Evolutionary conservation across 2,888 invertebrate species (phyloP), one percentile per base, ranked within the genome.

Genomic region (Ctena decussata): DNA sequence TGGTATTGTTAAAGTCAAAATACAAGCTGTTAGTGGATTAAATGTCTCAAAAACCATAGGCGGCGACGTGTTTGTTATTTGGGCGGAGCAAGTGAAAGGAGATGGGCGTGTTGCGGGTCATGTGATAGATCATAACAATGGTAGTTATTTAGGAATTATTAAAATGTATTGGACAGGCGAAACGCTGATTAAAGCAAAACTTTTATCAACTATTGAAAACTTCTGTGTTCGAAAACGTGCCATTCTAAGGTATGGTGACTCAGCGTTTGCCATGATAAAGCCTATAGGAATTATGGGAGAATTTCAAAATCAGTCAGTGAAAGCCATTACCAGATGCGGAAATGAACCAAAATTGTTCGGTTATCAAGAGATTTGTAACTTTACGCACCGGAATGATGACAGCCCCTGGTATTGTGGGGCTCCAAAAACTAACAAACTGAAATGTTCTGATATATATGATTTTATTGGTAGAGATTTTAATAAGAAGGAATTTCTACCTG

Each of bases 351-450:
- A 21, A 1, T 77, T 84, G 39, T 82, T 76, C 32, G 77, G 84
- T 8, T 82, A 44, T 49, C 41, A 44, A 30, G 24, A 77, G 8
- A 21, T 84, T 30, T 86, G 86, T 53, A 82, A 86, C 44, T 86
- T 84, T 39, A 86, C 84, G 2, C 11, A 24, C 3, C 21, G 84
- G 8, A 86, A 86, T 46, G 84, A 39, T 8, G 35, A 73, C 15
- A 53, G 70, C 35, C 57, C 81, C 12, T 86, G 86, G 86, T 86
- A 57, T 57, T 86, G 86, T 39, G 84, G 86, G n/a, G 27, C 53
- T 21, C 86, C 86, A 2, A 76, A 60, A 70, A 24, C 39, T n/a
- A 27, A 65, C 0, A 21, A 12, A 5, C 18, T 84, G 1, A 30
- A 15, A 15, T 86, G 86, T 77, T 39, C 60, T n/a, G n/a, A 81